These are phyloP conservation scores for Cerastis rubricosa DNA, from an alignment of 2,888 invertebrate genomes.

Conservation along the genomic window DNA sequence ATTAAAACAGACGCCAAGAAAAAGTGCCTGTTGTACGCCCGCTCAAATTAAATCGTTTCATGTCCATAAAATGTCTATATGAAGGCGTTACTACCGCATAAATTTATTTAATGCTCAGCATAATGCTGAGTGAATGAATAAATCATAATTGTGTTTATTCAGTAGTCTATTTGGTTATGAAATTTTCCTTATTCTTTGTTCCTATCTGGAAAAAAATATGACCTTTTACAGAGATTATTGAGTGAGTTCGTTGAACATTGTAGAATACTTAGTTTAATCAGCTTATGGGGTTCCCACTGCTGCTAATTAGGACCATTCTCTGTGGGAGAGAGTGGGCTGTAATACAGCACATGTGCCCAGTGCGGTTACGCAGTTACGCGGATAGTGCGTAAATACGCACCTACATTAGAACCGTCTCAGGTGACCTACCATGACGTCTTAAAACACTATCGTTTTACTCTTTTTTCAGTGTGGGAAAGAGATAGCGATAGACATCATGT, in stretches of 20 bases:
- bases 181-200: constrained; percentile 14
- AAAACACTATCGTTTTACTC: too few relatives aligned
- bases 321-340: background rate
- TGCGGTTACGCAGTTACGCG: background rate
- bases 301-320: background rate
- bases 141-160: constrained; percentile 40
- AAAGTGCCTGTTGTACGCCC: constrained; percentile 26
- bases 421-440: too few relatives aligned
- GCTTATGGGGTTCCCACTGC: background rate
- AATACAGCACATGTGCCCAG: background rate
- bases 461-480: too few relatives aligned
- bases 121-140: constrained; percentile 51
- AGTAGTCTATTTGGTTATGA: constrained; percentile 13
- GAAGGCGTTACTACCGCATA: constrained; percentile 48
- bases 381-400: background rate
- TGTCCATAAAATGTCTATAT: constrained; percentile 44
- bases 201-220: background rate
- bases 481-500: too few relatives aligned
- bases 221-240: background rate
- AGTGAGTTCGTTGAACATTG: constrained; percentile 2
- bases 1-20: constrained; percentile 10
- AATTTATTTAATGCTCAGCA: constrained; percentile 50
- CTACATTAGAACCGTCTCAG: background rate
- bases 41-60: constrained; percentile 38
- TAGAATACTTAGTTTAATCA: background rate